phyloP scores from a whole-genome alignment of 2,797 vertebrate species.

The Neosilurus hyrtlii region DNA sequence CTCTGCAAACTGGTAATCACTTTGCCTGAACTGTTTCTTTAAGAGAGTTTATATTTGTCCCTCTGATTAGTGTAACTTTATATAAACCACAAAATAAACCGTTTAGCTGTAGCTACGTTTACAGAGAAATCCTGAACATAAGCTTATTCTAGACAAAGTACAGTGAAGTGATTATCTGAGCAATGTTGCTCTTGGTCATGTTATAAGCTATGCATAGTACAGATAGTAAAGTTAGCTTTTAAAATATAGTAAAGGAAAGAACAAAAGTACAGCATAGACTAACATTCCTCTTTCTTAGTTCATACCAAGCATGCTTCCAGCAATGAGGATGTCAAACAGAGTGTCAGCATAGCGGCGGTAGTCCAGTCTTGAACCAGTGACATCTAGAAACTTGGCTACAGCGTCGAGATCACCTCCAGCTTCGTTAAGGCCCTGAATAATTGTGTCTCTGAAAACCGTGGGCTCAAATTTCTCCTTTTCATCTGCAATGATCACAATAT shows the following conservation, averaged over 20 bases:
- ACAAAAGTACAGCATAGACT: background rate
- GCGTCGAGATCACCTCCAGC: slow-evolving; percentile 85
- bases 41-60: slow-evolving; percentile 15
- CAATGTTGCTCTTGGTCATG: background rate
- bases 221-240: no score
- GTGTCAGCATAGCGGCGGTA: slow-evolving; percentile 94
- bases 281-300: background rate
- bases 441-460: slow-evolving; percentile 89
- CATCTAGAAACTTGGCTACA: slow-evolving; percentile 88
- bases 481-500: slow-evolving; percentile 69
- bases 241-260: background rate
- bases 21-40: background rate
- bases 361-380: slow-evolving; percentile 84
- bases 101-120: slow-evolving; percentile 49
- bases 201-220: background rate
- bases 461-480: slow-evolving; percentile 98
- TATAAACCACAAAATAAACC: slow-evolving; percentile 41
- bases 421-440: slow-evolving; percentile 89
- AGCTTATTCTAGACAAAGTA: slow-evolving; percentile 30
- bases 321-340: slow-evolving; percentile 89
- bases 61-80: slow-evolving; percentile 29
- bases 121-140: slow-evolving; percentile 7
- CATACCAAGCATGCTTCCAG: slow-evolving; percentile 92
- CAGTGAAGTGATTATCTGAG: background rate
- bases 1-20: background rate